phyloP scores from a whole-genome alignment of 2,113 vertebrate species.

The Brachyhypopomus occidentalis region DNA sequence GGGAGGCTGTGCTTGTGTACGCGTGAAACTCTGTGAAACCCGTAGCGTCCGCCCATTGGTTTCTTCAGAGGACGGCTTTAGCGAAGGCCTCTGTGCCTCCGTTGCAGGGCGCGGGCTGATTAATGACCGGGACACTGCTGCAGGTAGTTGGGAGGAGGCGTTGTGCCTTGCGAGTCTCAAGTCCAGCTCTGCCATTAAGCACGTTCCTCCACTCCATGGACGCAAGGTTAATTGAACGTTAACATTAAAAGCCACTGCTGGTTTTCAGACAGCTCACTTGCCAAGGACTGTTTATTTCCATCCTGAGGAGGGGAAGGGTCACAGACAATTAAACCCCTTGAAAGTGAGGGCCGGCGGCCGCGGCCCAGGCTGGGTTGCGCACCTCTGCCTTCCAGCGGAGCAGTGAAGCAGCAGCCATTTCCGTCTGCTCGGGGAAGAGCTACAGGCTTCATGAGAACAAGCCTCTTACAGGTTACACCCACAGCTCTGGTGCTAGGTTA shows the following conservation, averaged over 20 bases:
- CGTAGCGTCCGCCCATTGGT: background rate
- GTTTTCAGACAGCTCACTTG: conserved; percentile 37
- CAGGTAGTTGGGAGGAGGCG: conserved; percentile 45
- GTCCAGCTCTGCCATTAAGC: conserved; percentile 49
- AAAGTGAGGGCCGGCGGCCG: background rate
- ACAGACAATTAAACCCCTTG: conserved; percentile 49
- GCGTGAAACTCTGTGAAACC: conserved; percentile 11
- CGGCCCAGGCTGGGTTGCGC: background rate
- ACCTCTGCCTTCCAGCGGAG: conserved; percentile 43
- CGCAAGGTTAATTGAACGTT: conserved; percentile 55
- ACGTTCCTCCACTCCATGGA: conserved; percentile 43
- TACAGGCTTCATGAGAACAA: background rate
- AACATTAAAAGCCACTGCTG: conserved; percentile 43
- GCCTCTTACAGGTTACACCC: conserved; percentile 43
- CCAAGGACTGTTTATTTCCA: conserved; percentile 49
- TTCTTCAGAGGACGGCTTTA: conserved; percentile 10
- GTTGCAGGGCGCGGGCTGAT: conserved; percentile 42
- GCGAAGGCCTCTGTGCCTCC: conserved; percentile 29
- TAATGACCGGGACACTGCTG: conserved; percentile 52
- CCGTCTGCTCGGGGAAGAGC: conserved; percentile 17
- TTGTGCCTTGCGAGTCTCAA: conserved; percentile 29
- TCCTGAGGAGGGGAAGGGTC: conserved; percentile 39
- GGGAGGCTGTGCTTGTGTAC: background rate
- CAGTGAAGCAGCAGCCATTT: conserved; percentile 40
- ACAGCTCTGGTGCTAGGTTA: conserved; percentile 20